Evolutionary conservation across 2,113 vertebrate genomes (phyloP).

Genomic region (Ptilonorhynchus violaceus): DNA sequence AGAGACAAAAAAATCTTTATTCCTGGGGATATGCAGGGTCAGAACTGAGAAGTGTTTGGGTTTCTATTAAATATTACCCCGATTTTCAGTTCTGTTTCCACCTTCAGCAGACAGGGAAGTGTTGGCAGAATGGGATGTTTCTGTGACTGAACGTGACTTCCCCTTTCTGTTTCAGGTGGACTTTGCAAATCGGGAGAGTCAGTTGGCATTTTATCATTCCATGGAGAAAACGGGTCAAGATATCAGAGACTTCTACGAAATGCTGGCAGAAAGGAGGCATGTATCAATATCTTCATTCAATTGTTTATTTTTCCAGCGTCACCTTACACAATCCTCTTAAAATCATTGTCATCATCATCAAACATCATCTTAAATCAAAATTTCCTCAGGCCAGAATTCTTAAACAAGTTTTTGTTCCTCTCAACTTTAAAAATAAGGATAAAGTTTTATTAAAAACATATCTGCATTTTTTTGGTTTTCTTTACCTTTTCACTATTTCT

Average conservation of each 20-base stretch:
- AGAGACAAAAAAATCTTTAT: not conserved
- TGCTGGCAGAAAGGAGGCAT: conserved; percentile 92
- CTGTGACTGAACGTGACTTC: not conserved
- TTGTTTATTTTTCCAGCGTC: not conserved
- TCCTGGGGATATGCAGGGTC: not conserved
- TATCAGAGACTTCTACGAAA: conserved; percentile 95
- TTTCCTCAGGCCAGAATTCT: not conserved
- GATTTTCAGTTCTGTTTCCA: not conserved
- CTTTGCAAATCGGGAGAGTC: conserved; percentile 98
- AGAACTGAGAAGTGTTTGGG: not conserved
- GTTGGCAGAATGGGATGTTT: not conserved
- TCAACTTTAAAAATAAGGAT: too few species aligned
- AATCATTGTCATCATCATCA: not conserved
- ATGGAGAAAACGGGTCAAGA: conserved; percentile 99
- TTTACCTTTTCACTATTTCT: not conserved
- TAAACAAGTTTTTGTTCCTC: not conserved
- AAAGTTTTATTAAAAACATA: not conserved
- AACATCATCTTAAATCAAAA: not conserved
- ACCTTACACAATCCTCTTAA: not conserved
- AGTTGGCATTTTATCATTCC: conserved; percentile 96
- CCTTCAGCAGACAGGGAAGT: not conserved
- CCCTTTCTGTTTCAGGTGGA: conserved; percentile 82
- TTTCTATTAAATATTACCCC: not conserved
- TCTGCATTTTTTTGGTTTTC: not conserved
- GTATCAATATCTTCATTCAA: not conserved